A percentile compares a stretch with the other conserved stretches of the same genome.
Evolutionary conservation across 2,888 invertebrate genomes (phyloP).

Genomic region (Nesidiocoris tenuis): DNA sequence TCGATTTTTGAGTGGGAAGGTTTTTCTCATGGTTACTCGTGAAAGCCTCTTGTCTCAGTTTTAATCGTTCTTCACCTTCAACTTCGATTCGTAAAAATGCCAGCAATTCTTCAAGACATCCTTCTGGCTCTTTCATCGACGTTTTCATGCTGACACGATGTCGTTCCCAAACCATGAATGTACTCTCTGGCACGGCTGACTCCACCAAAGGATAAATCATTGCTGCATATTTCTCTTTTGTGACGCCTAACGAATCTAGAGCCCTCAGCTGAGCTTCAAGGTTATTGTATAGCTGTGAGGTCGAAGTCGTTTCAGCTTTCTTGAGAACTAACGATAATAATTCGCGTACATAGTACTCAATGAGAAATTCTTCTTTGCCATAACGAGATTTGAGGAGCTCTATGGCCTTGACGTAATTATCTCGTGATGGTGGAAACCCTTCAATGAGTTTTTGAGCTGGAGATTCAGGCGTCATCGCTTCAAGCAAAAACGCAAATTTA

Average conservation of each 20-base stretch:
- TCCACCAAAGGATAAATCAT: constrained; percentile 53
- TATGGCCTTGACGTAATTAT: constrained; percentile 51
- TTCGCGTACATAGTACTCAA: constrained; percentile 52
- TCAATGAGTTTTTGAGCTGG: constrained; percentile 50
- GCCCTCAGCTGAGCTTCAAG: constrained; percentile 52
- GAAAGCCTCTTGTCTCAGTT: constrained; percentile 46
- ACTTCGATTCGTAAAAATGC: constrained; percentile 50
- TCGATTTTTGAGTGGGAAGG: neutral
- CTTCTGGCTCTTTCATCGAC: constrained; percentile 25
- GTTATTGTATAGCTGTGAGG: constrained; percentile 50
- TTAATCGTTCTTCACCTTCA: constrained; percentile 50
- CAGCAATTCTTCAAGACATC: constrained; percentile 44
- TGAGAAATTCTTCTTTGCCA: constrained; percentile 50
- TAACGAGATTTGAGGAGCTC: constrained; percentile 48
- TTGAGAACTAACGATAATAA: constrained; percentile 51
- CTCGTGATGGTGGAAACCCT: constrained; percentile 49
- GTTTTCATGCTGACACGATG: constrained; percentile 23
- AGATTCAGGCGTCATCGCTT: constrained; percentile 42
- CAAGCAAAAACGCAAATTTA: constrained; percentile 51
- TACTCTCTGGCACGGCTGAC: constrained; percentile 51
- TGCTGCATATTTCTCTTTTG: constrained; percentile 51
- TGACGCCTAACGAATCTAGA: constrained; percentile 51
- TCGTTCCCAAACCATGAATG: constrained; percentile 51
- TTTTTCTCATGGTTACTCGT: neutral
- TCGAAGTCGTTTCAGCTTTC: constrained; percentile 43